These are phyloP conservation scores for Eucidaris tribuloides DNA, from an alignment of 35 echinoderm and acorn worm genomes.

Conservation along the genomic window DNA sequence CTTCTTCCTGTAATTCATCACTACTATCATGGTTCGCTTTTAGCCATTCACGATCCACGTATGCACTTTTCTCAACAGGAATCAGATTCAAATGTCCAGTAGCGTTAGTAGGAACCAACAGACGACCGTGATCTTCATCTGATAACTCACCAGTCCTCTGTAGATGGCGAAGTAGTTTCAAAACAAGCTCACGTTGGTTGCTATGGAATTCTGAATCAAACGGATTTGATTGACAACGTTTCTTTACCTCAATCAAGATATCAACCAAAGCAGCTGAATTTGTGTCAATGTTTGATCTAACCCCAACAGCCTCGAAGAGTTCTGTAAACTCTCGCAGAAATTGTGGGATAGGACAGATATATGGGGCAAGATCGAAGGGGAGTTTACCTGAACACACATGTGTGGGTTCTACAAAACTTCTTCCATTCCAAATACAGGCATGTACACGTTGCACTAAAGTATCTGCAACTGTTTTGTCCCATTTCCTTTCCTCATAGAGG, in stretches of 20 bases:
- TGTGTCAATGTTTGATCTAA: background rate
- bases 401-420: background rate
- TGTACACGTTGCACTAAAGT: background rate
- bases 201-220: background rate
- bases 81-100: background rate
- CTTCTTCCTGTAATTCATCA: conserved; percentile 3
- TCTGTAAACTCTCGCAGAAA: background rate
- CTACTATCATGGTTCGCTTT: background rate
- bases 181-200: background rate
- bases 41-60: conserved; percentile 9
- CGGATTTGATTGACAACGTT: background rate
- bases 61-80: conserved; percentile 5
- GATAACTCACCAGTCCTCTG: background rate
- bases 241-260: background rate
- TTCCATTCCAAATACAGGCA: background rate
- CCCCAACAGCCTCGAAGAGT: background rate
- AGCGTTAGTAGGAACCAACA: conserved; percentile 26
- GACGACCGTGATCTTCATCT: background rate
- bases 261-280: background rate
- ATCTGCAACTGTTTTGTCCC: background rate
- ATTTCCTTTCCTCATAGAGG: background rate
- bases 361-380: background rate
- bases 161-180: conserved; percentile 17
- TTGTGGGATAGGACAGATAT: background rate
- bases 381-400: background rate